Percentiles rank a stretch among this genome's conserved stretches.
Conservation (phyloP, 2,113 vertebrate genomes). For the Oceanites oceanicus region DNA sequence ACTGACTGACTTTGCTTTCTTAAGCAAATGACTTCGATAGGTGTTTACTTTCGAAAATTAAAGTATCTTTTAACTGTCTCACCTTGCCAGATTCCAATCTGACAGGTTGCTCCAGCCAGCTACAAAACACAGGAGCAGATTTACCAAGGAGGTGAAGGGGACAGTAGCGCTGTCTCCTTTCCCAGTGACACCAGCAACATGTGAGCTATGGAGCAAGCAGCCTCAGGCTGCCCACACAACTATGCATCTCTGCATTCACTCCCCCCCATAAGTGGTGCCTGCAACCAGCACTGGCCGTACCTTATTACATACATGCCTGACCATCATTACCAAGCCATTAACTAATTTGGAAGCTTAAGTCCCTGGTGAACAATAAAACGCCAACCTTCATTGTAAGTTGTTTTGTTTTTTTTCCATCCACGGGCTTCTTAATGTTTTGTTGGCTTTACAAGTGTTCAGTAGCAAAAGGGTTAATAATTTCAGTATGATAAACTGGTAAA, state of each 20-base stretch:
- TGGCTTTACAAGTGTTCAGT: not conserved
- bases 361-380: not conserved
- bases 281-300: not conserved
- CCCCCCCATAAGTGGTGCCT: not conserved
- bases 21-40: not conserved
- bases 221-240: not conserved
- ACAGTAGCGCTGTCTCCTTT: not conserved
- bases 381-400: not conserved
- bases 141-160: not conserved
- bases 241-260: not conserved
- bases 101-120: not conserved
- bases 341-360: not conserved
- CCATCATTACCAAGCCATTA: not conserved
- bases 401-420: not conserved
- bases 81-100: not conserved
- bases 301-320: not conserved
- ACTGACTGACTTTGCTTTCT: not conserved
- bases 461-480: not conserved
- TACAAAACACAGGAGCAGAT: not conserved
- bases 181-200: not conserved
- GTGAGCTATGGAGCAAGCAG: not conserved
- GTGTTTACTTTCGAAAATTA: not conserved
- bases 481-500: not conserved
- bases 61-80: not conserved
- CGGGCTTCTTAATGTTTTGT: not conserved